Percentiles rank a stretch among this genome's conserved stretches.
Evolutionary conservation across 1,140 invertebrate species (phyloP).

Genomic region (Chymomyza costata): DNA sequence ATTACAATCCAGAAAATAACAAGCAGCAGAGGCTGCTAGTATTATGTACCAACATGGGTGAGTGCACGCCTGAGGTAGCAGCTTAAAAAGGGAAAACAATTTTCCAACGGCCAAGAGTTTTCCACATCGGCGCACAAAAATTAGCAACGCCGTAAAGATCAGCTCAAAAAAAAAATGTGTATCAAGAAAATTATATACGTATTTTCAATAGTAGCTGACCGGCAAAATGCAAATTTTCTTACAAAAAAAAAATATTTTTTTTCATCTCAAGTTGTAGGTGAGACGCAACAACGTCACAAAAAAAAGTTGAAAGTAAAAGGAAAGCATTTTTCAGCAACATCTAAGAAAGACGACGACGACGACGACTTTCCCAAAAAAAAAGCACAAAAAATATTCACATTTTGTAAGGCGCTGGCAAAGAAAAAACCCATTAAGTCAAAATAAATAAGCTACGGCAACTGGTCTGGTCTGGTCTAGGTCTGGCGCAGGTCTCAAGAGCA

Average conservation of each 20-base stretch:
- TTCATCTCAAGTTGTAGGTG: slow-evolving; percentile 21
- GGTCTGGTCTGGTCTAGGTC: slow-evolving; percentile 34
- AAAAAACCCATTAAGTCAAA: slow-evolving; percentile 3
- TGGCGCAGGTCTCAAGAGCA: slow-evolving; percentile 2
- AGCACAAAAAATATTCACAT: not conserved
- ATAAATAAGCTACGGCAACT: slow-evolving; percentile 19
- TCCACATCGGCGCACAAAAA: slow-evolving; percentile 67
- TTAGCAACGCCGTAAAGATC: slow-evolving; percentile 62
- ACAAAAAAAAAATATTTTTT: slow-evolving; percentile 7
- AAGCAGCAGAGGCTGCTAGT: slow-evolving; percentile 20
- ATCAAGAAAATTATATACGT: slow-evolving; percentile 1
- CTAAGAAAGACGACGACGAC: slow-evolving; percentile 3
- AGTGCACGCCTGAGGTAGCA: slow-evolving; percentile 34
- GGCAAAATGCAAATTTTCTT: slow-evolving; percentile 24
- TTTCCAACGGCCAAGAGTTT: slow-evolving; percentile 53
- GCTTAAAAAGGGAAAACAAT: slow-evolving; percentile 58
- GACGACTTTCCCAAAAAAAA: slow-evolving; percentile 51
- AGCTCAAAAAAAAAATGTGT: slow-evolving; percentile 3
- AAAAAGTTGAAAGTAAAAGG: slow-evolving; percentile 65
- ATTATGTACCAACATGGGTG: slow-evolving; percentile 58
- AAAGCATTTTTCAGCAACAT: slow-evolving; percentile 37
- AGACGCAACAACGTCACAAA: slow-evolving; percentile 39
- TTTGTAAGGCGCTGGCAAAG: slow-evolving; percentile 9
- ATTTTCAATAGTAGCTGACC: not conserved
- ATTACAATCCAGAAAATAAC: slow-evolving; percentile 62